A percentile compares a stretch with the other conserved stretches of the same genome.
Evolutionary conservation across 1,140 invertebrate species (phyloP).

Genomic region (Littorina saxatilis): DNA sequence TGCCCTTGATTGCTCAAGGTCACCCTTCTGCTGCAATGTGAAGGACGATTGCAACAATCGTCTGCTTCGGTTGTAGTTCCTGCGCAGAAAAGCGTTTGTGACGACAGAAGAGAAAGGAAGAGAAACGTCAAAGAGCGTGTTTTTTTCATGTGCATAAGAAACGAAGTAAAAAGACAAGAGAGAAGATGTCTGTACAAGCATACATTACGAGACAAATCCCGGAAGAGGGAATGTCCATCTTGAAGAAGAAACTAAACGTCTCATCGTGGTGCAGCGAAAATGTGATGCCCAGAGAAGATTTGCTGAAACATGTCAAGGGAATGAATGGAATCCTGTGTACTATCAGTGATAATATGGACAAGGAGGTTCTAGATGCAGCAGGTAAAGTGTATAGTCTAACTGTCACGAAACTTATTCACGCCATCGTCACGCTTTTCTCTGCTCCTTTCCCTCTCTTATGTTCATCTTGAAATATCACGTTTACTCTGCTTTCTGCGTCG

Average conservation of each 20-base stretch:
- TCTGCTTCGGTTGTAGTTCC: neutral
- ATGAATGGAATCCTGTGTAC: conserved; percentile 88
- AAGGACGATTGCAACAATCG: neutral
- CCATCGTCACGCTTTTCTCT: too few species aligned
- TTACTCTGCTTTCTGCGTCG: too few species aligned
- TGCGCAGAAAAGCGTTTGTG: too few species aligned
- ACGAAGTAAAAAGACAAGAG: too few species aligned
- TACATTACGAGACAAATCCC: conserved; percentile 64
- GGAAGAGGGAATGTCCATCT: conserved; percentile 54
- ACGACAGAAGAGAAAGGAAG: too few species aligned
- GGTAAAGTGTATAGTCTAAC: too few species aligned
- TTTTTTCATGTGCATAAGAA: too few species aligned
- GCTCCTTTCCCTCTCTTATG: too few species aligned
- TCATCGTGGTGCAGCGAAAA: conserved; percentile 65
- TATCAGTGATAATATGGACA: conserved; percentile 89
- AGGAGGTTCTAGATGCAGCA: conserved; percentile 82
- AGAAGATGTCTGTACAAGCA: too few species aligned
- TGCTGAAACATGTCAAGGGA: conserved; percentile 84
- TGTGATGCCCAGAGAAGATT: conserved; percentile 82
- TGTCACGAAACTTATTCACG: too few species aligned
- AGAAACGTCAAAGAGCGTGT: too few species aligned
- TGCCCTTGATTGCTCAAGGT: neutral
- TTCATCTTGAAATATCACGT: too few species aligned
- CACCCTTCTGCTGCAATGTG: neutral
- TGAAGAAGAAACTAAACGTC: conserved; percentile 58